phyloP scores from a whole-genome alignment of 2,888 invertebrate genomes.

The Pachydiplax longipennis region DNA sequence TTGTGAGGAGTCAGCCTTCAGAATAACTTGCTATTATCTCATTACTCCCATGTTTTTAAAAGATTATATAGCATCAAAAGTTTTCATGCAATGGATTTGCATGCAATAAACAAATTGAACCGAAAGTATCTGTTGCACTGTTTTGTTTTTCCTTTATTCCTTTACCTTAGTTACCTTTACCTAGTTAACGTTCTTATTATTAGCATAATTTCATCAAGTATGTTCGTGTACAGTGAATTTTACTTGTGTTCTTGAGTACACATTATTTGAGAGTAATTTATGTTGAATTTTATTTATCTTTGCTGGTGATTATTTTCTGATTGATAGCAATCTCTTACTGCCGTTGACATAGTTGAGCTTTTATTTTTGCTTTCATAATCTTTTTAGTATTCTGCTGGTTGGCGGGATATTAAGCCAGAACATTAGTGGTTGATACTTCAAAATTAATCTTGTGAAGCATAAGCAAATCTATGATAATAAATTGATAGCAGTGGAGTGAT shows the following conservation, averaged over 20 bases:
- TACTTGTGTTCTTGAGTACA: too few species aligned
- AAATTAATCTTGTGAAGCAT: too few species aligned
- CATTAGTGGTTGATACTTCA: too few species aligned
- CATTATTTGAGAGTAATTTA: too few species aligned
- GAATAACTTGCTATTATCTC: slow-evolving; percentile 40
- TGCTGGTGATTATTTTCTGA: too few species aligned
- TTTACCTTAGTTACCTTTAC: not conserved
- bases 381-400: not conserved
- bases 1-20: slow-evolving; percentile 35
- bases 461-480: too few species aligned
- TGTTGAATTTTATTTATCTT: too few species aligned
- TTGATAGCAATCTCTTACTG: not conserved
- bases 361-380: not conserved
- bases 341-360: not conserved
- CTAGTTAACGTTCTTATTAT: too few species aligned
- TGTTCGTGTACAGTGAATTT: too few species aligned
- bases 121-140: not conserved
- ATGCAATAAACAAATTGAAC: slow-evolving; percentile 40
- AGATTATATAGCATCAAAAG: slow-evolving; percentile 39
- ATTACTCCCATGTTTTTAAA: slow-evolving; percentile 45
- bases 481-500: too few species aligned
- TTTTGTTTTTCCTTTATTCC: not conserved
- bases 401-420: too few species aligned
- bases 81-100: slow-evolving; percentile 37
- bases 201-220: too few species aligned